Evolutionary conservation across 2,797 vertebrate species (phyloP).

Genomic region (Cyclura pinguis): DNA sequence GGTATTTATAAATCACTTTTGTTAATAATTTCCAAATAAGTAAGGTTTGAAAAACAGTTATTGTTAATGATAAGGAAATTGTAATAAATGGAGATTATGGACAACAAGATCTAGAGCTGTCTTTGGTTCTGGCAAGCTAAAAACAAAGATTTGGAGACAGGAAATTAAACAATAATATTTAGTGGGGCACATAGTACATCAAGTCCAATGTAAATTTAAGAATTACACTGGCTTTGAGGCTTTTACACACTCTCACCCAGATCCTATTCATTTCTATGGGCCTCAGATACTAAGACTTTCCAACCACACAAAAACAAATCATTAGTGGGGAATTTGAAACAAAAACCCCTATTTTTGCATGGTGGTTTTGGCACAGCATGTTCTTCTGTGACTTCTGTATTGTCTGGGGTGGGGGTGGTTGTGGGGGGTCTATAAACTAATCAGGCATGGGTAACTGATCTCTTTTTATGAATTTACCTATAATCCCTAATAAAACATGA

Average conservation of each 20-base stretch:
- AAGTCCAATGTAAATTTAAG: constrained; percentile 56
- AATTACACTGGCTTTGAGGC: constrained; percentile 62
- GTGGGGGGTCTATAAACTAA: constrained; percentile 50
- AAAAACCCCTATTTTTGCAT: constrained; percentile 75
- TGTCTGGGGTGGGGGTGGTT: constrained; percentile 47
- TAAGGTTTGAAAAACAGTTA: constrained; percentile 2
- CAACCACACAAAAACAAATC: constrained; percentile 62
- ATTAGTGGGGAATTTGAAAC: constrained; percentile 69
- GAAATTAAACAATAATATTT: constrained; percentile 61
- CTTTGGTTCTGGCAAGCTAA: constrained; percentile 52
- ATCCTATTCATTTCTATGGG: not conserved
- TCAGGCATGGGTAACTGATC: constrained; percentile 28
- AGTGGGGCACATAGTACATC: constrained; percentile 36
- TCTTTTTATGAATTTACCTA: constrained; percentile 4
- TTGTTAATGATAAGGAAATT: constrained; percentile 33
- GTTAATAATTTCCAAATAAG: constrained; percentile 3
- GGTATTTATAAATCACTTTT: constrained; percentile 52
- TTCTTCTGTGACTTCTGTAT: constrained; percentile 68
- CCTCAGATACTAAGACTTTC: not conserved
- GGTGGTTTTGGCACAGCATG: constrained; percentile 72
- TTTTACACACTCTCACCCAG: not conserved
- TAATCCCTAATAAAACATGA: not conserved
- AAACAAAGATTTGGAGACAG: constrained; percentile 58
- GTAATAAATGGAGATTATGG: constrained; percentile 43
- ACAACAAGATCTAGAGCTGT: constrained; percentile 46